Percentiles rank a stretch among this genome's conserved stretches.
phyloP scores from a whole-genome alignment of 2,797 vertebrate genomes.

The Aeoliscus strigatus region DNA sequence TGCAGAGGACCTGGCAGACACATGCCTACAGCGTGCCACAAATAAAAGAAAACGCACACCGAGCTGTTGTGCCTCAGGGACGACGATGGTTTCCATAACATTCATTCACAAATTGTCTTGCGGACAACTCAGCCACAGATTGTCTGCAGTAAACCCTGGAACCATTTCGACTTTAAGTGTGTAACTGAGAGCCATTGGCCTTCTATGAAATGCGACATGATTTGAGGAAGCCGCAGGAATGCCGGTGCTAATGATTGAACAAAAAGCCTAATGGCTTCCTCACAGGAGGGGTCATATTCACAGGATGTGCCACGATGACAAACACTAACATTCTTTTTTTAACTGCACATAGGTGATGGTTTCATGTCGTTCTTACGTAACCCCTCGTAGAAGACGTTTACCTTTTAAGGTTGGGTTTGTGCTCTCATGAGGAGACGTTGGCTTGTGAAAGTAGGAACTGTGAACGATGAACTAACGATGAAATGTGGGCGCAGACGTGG shows the following conservation, averaged over 20 bases:
- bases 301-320: not conserved
- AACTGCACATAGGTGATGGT: not conserved
- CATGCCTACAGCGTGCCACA: slow-evolving; percentile 8
- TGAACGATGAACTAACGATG: not conserved
- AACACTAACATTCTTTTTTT: not conserved
- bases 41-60: slow-evolving; percentile 16
- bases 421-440: not conserved
- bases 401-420: slow-evolving; percentile 1
- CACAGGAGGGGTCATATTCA: not conserved
- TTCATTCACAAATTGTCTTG: slow-evolving; percentile 57
- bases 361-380: not conserved
- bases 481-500: not conserved
- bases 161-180: slow-evolving; percentile 23
- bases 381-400: not conserved
- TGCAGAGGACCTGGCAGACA: slow-evolving; percentile 13
- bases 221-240: slow-evolving; percentile 36
- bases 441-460: slow-evolving; percentile 6
- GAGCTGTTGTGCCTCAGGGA: slow-evolving; percentile 25
- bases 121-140: slow-evolving; percentile 46
- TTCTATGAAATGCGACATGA: slow-evolving; percentile 26
- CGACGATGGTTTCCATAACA: slow-evolving; percentile 39
- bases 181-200: slow-evolving; percentile 48
- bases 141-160: slow-evolving; percentile 39
- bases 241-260: slow-evolving; percentile 32
- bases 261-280: slow-evolving; percentile 13